A percentile compares a stretch with the other conserved stretches of the same genome.
Evolutionary conservation across 2,797 vertebrate genomes (phyloP).

Genomic region (Morus bassanus): DNA sequence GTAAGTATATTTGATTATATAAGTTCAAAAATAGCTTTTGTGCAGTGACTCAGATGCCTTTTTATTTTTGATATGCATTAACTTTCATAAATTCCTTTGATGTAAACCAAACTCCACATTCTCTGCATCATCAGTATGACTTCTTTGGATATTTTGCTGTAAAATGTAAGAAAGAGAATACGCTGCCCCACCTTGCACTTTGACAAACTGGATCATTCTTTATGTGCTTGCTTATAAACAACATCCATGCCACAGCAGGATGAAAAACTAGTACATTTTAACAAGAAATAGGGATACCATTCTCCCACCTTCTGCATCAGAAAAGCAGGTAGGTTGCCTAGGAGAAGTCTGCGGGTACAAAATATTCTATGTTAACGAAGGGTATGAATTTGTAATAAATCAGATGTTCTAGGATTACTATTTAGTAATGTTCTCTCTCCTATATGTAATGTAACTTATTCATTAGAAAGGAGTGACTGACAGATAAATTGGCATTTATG

Average conservation of each 20-base stretch:
- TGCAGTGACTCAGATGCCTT: conserved; percentile 61
- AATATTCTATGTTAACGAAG: neutral
- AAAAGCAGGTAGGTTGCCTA: conserved; percentile 54
- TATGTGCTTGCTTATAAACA: neutral
- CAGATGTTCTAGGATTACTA: conserved; percentile 9
- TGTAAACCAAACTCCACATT: conserved; percentile 31
- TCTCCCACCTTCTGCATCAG: neutral
- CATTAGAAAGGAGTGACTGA: neutral
- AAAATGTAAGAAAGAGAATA: neutral
- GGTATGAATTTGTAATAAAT: conserved; percentile 34
- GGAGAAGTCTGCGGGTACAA: conserved; percentile 15
- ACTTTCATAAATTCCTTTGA: conserved; percentile 64
- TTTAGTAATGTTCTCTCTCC: neutral
- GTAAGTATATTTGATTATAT: conserved; percentile 61
- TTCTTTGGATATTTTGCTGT: conserved; percentile 1
- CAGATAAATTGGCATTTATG: neutral
- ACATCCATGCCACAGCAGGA: neutral
- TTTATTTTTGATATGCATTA: conserved; percentile 61
- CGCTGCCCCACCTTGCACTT: neutral
- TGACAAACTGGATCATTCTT: neutral
- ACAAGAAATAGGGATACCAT: neutral
- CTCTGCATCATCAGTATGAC: conserved; percentile 17
- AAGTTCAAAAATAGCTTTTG: conserved; percentile 62
- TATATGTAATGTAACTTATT: neutral
- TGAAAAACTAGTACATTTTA: neutral